Percentiles rank a stretch among this genome's conserved stretches.
phyloP scores from a whole-genome alignment of 2,888 invertebrate species.

The Cremastobaeus sp. region DNA sequence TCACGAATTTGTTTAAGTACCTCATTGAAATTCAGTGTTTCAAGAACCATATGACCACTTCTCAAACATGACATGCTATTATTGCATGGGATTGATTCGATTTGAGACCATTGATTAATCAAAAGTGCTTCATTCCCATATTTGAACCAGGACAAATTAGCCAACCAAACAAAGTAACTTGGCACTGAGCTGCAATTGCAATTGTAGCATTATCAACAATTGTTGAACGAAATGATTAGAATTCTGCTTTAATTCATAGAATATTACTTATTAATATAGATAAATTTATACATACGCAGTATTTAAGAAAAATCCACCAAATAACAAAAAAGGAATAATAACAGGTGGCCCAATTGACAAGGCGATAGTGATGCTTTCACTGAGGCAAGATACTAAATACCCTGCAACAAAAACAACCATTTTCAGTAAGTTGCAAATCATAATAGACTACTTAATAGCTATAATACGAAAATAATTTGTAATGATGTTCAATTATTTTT shows the following conservation, averaged over 20 bases:
- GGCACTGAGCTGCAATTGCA: constrained; percentile 85
- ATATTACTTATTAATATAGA: not conserved
- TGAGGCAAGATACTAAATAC: constrained; percentile 93
- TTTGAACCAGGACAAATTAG: constrained; percentile 94
- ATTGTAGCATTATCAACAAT: not conserved
- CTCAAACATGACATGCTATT: constrained; percentile 88
- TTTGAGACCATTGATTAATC: constrained; percentile 92
- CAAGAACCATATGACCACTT: constrained; percentile 87
- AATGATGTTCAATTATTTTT: not conserved
- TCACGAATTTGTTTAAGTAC: constrained; percentile 74
- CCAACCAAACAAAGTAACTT: constrained; percentile 89
- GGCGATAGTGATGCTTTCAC: constrained; percentile 91
- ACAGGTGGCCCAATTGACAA: constrained; percentile 94
- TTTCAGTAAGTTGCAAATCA: too few species aligned
- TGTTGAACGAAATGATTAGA: not conserved
- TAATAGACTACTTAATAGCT: too few species aligned
- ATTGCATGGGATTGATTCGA: constrained; percentile 87
- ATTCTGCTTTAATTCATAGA: not conserved
- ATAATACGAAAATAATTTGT: not conserved
- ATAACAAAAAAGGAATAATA: constrained; percentile 94
- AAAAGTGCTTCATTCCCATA: constrained; percentile 93
- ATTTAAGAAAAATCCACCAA: constrained; percentile 97
- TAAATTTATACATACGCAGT: constrained; percentile 81
- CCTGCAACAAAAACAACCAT: constrained; percentile 80
- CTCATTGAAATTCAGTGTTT: constrained; percentile 87